These are phyloP conservation scores for Dunckerocampus dactyliophorus DNA, from an alignment of 2,113 vertebrate species.

Conservation along the genomic window DNA sequence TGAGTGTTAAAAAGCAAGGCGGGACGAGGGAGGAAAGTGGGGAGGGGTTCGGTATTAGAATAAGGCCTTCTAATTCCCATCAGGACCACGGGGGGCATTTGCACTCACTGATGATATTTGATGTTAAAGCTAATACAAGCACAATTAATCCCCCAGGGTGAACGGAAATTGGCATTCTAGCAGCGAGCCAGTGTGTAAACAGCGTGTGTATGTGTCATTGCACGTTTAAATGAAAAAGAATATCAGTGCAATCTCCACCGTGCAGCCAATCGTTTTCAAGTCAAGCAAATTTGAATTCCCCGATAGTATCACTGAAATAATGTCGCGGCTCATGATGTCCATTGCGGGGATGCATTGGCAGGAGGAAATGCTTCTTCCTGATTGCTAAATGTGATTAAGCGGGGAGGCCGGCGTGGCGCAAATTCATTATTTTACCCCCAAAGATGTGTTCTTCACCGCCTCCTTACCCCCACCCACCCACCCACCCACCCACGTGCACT, in stretches of 20 bases:
- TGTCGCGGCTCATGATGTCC: slow-evolving; percentile 59
- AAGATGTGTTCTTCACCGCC: slow-evolving; percentile 19
- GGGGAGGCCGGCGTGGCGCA: slow-evolving; percentile 32
- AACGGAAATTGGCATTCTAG: slow-evolving; percentile 18
- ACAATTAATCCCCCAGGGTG: slow-evolving; percentile 21
- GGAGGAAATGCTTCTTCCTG: slow-evolving; percentile 53
- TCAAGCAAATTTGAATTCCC: slow-evolving; percentile 32
- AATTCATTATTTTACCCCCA: slow-evolving; percentile 61
- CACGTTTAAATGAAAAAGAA: slow-evolving; percentile 43
- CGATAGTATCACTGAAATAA: slow-evolving; percentile 50
- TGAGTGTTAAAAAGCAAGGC: background rate
- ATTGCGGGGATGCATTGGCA: slow-evolving; percentile 43
- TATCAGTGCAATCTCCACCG: slow-evolving; percentile 20
- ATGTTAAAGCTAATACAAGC: slow-evolving; percentile 31
- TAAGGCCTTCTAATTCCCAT: slow-evolving; percentile 53
- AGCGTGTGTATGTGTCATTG: slow-evolving; percentile 1
- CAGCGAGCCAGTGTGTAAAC: background rate
- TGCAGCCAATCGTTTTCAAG: slow-evolving; percentile 2
- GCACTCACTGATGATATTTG: slow-evolving; percentile 20
- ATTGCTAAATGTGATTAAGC: slow-evolving; percentile 59
- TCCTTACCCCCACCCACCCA: slow-evolving; percentile 14
- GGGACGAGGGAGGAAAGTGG: slow-evolving; percentile 8
- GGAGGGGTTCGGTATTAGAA: slow-evolving; percentile 13
- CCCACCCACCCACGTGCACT: background rate
- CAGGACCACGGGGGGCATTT: slow-evolving; percentile 41